Base-by-base conservation (phyloP, 2,113 vertebrate species). In the Xyliphius kryptos region DNA sequence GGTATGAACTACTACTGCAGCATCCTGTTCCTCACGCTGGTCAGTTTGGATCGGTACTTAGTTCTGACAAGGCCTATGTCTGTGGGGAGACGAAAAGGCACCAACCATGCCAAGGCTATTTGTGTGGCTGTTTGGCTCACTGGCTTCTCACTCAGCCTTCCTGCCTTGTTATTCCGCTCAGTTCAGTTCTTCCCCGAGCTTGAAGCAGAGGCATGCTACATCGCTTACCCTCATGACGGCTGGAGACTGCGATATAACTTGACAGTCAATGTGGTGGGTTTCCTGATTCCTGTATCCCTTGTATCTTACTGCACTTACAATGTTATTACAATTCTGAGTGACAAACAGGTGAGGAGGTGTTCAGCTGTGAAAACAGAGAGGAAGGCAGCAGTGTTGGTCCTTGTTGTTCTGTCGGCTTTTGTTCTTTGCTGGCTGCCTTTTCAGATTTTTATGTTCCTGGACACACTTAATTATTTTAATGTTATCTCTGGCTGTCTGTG, bases 41-140 rank as follows among this genome's bases (percentile, higher is more conserved):
- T 98, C 9, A 92, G 96, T 72, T 83, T 91, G 0, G 96, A 99
- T 69, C 92, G 95, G 46, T 97, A 92, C 57, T 69, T 98, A 54
- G 95, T 91, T 3, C 79, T 99, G 61, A 94, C 92, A 40, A 92
- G 94, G 59, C 85, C 91, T 2, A 89, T 99, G 90, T 91, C 92
- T 8, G 58, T 87, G n/a, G 92, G 93, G 7, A 80, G 87, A 16
- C 82, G 89, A 87, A 88, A 95, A 1, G 67, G 86, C 4, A 73
- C 85, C 0, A 72, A 64, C 55, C 91, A 88, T 37, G 94, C 94
- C 66, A 96, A 94, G 26, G 66, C 90, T 67, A 85, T 85, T 52
- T 90, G 91, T 67, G 61, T 91, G 47, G 44, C 90, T 6, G 80
- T 95, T 55, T 98, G 94, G 95, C 32, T 43, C 0, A 86, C 90